Evolutionary conservation across 2,113 vertebrate species (phyloP), one percentile per base, ranked within the genome.

Genomic region (Myxocyprinus asiaticus): DNA sequence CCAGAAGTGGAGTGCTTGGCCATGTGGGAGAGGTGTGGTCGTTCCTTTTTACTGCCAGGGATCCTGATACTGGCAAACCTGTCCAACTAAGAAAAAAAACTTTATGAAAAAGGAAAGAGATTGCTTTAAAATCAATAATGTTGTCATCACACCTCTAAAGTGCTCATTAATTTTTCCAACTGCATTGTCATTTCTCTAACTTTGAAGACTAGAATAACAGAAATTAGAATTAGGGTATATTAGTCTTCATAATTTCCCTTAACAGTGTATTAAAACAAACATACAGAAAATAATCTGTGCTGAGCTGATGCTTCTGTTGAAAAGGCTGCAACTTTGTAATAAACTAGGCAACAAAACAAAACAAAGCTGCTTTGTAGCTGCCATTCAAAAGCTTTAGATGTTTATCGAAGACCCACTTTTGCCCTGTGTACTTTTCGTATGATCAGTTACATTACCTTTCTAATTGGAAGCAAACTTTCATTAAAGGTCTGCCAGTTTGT

Each of bases 31-130:
- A 96, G 81, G 12, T 90, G 86, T 1, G 91, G 90, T 0, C 95
- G 92, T 22, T 96, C 96, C 82, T 95, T 96, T 86, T 92, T 96
- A 81, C 91, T 96, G 7, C 96, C 94, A 0, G 95, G 94, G 64
- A 96, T 96, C 63, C 94, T 93, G 87, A 98, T 95, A 81, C 96
- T 97, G 72, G 96, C 90, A 87, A 98, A 96, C 86, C 91, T 92
- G 87, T 97, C 96, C 89, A 95, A 84, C 96, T 97, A 86, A 6
- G 78, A 84, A 6, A 88, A 81, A 78, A n/a, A 73, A 84, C 83
- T 77, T 86, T 9, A 0, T 50, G 42, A 15, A 6, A 58, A 44
- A 15, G 58, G 0, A 65, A 6, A 70, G 5, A 56, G 51, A 43
- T 17, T 68, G 2, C 5, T 4, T 5, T n/a, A n/a, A n/a, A 1